phyloP scores from a whole-genome alignment of 2,888 invertebrate genomes.

The Ditylenchus weischeri region DNA sequence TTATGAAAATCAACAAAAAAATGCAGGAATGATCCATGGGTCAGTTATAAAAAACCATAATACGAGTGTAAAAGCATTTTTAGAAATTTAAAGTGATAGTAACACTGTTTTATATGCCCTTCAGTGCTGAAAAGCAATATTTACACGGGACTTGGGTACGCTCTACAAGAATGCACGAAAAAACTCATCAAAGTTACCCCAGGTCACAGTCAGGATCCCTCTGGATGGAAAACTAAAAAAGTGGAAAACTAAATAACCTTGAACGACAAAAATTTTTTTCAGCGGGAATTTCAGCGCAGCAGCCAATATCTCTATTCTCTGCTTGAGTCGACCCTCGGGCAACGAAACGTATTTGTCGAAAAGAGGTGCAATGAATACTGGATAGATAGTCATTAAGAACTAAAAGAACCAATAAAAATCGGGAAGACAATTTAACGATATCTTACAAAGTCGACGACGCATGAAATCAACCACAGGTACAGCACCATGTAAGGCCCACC shows the following conservation, averaged over 20 bases:
- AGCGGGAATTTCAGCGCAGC: constrained; percentile 81
- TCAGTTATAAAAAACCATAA: constrained; percentile 3
- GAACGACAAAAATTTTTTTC: constrained; percentile 88
- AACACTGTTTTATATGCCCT: no score
- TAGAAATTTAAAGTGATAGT: no score
- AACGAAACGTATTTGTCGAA: constrained; percentile 95
- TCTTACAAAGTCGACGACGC: constrained; percentile 71
- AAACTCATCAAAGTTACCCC: no score
- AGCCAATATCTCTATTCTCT: constrained; percentile 82
- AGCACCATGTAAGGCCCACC: constrained; percentile 93
- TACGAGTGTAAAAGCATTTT: no score
- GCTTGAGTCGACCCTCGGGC: constrained; percentile 81
- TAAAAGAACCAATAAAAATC: constrained; percentile 36
- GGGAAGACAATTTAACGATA: background rate
- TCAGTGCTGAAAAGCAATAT: no score
- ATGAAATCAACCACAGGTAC: constrained; percentile 87
- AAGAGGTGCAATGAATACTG: constrained; percentile 90
- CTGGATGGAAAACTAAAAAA: no score
- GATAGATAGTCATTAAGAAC: constrained; percentile 79
- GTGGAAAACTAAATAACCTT: constrained; percentile 64
- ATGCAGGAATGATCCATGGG: no score
- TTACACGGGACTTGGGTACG: no score
- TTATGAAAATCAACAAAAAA: no score
- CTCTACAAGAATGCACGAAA: no score
- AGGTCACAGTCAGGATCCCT: no score